Percentiles rank a stretch among this genome's conserved stretches.
Conservation (phyloP, 2,113 vertebrate genomes). For the Pristiophorus japonicus region DNA sequence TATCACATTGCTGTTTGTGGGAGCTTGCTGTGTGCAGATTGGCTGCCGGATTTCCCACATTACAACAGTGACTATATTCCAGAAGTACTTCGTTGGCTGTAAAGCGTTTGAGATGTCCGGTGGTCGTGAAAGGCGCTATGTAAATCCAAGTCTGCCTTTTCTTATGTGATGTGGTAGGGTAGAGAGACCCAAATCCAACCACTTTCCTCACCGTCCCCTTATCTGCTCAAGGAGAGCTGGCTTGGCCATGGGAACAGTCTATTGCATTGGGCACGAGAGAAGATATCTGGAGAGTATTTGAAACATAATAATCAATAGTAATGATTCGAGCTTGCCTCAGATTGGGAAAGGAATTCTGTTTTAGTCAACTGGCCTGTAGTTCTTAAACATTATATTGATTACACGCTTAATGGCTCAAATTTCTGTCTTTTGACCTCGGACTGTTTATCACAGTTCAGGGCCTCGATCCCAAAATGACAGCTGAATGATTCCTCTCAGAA, state of each 20-base stretch:
- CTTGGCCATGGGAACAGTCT: background rate
- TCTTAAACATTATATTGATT: background rate
- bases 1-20: no score
- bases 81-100: no score
- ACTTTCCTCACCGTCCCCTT: background rate
- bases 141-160: no score
- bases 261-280: background rate
- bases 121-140: no score
- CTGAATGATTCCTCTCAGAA: background rate
- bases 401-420: background rate
- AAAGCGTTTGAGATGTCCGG: no score
- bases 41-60: no score
- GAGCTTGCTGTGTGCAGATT: no score
- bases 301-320: background rate
- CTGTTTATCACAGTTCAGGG: background rate
- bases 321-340: background rate
- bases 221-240: background rate
- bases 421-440: background rate
- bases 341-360: background rate
- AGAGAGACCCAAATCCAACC: background rate
- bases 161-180: background rate
- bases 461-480: background rate
- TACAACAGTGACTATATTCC: no score
- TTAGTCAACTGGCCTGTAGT: background rate
- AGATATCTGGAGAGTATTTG: background rate